Base-by-base conservation (phyloP, 2,113 vertebrate species). In the Dipodomys merriami region DNA sequence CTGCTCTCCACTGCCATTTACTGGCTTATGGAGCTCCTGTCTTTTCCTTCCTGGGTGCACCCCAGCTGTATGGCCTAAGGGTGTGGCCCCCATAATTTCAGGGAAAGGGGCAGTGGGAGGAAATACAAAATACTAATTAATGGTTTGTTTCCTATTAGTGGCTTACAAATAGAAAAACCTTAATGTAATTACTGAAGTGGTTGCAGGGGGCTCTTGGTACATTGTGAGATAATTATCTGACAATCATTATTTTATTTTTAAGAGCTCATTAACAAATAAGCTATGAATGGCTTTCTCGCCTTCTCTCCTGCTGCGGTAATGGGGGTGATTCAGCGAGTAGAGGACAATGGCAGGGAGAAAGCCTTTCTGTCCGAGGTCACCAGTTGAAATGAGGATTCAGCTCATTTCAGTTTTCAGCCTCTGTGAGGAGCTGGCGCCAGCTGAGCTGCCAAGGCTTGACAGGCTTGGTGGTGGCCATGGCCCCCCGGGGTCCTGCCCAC, bases 121-220 rank as follows among this genome's bases (percentile, higher is more conserved):
- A 65, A 83, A 93, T 82, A 88, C 83, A 91, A 90, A 96, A 96
- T 84, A 57, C 71, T 95, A 96, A 97, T 95, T 91, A 96, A 97
- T 88, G 57, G 94, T 83, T 97, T 95, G 85, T 95, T 95, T 97
- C 83, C 94, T 90, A 90, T 93, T 96, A 95, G 94, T 76, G 80
- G 95, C 90, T 95, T 93, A 86, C 93, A 96, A 95, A 95, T 90
- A 91, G 90, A 97, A 91, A 29, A 76, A 81, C 12, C 74, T 96
- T 95, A 96, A 97, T 69, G 27, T 81, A 96, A 97, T 97, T 95
- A 96, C 53, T 76, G 91, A 94, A 95, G 94, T 91, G 80, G 90
- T 95, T 97, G 88, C 93, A 90, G 96, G 82, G 96, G 94, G 93
- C 91, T 96, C 79, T 93, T 88, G 89, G 39, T 93, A 46, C 90